phyloP scores from a whole-genome alignment of 1,140 invertebrate genomes.

The Copidosoma floridanum region DNA sequence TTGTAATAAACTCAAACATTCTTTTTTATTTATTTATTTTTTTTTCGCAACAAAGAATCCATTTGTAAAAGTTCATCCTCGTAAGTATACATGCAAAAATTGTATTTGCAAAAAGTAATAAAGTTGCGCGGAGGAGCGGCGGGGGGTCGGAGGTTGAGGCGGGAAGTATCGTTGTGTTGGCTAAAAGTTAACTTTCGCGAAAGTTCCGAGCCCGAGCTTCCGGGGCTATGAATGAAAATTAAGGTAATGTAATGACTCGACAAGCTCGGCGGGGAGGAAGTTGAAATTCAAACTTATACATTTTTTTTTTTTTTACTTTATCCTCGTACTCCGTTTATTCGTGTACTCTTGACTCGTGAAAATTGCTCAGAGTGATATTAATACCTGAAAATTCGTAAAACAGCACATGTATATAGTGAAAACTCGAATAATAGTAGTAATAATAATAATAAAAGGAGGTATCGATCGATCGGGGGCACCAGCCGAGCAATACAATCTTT shows the following conservation, averaged over 20 bases:
- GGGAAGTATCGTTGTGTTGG: conserved; percentile 10
- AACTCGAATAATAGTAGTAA: too few species aligned
- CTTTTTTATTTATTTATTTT: too few species aligned
- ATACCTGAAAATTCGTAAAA: neutral
- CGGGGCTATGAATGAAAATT: conserved; percentile 23
- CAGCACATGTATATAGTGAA: neutral
- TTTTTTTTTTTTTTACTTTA: too few species aligned
- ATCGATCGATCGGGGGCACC: neutral
- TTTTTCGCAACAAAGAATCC: neutral
- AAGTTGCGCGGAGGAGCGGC: conserved; percentile 7
- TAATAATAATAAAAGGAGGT: too few species aligned
- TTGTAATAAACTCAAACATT: too few species aligned
- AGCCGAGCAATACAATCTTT: neutral
- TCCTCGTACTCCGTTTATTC: too few species aligned
- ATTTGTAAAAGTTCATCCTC: conserved; percentile 7
- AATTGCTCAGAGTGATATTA: neutral
- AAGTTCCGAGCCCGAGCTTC: conserved; percentile 13
- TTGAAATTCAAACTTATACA: conserved; percentile 18
- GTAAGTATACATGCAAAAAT: neutral
- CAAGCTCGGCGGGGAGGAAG: neutral
- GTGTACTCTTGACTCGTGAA: too few species aligned
- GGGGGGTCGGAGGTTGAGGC: too few species aligned
- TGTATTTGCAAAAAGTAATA: conserved; percentile 20
- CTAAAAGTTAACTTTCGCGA: conserved; percentile 18
- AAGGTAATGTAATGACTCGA: conserved; percentile 13